A percentile compares a stretch with the other conserved stretches of the same genome.
phyloP scores from a whole-genome alignment of 1,140 invertebrate species.

The Alviniconcha marisindica region DNA sequence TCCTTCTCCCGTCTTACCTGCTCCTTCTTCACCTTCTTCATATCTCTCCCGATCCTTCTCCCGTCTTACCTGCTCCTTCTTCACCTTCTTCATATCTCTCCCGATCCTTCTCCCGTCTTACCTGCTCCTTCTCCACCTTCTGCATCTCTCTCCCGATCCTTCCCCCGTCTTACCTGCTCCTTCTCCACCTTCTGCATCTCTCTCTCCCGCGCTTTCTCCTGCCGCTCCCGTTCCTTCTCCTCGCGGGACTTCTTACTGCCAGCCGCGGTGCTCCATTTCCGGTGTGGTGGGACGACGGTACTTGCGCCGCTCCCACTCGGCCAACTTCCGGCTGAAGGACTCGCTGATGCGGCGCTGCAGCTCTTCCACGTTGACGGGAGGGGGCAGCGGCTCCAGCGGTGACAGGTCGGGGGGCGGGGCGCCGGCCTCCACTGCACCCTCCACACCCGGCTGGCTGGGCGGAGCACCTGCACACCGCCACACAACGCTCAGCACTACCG shows the following conservation, averaged over 20 bases:
- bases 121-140: slow-evolving; percentile 81
- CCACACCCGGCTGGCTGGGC: too few relatives aligned
- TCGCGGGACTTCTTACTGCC: slow-evolving; percentile 65
- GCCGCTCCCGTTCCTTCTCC: slow-evolving; percentile 65
- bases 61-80: slow-evolving; percentile 79
- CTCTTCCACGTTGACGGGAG: slow-evolving; percentile 75
- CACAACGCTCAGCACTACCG: too few relatives aligned
- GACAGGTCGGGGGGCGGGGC: slow-evolving; percentile 33
- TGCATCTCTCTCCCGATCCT: slow-evolving; percentile 81
- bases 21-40: too few relatives aligned
- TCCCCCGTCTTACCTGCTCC: slow-evolving; percentile 80
- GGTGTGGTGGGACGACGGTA: slow-evolving; percentile 54
- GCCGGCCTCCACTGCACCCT: too few relatives aligned
- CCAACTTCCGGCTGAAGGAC: slow-evolving; percentile 84
- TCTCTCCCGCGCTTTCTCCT: slow-evolving; percentile 75
- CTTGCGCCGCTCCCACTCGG: slow-evolving; percentile 83
- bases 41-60: slow-evolving; percentile 9
- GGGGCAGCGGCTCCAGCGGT: slow-evolving; percentile 43
- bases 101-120: too few relatives aligned
- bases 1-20: slow-evolving; percentile 25
- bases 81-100: slow-evolving; percentile 81
- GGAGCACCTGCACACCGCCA: too few relatives aligned
- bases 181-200: slow-evolving; percentile 81
- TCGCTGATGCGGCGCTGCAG: slow-evolving; percentile 83
- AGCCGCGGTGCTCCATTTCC: slow-evolving; percentile 52